Evolutionary conservation across 2,797 vertebrate genomes (phyloP).

Genomic region (Argentina silus): DNA sequence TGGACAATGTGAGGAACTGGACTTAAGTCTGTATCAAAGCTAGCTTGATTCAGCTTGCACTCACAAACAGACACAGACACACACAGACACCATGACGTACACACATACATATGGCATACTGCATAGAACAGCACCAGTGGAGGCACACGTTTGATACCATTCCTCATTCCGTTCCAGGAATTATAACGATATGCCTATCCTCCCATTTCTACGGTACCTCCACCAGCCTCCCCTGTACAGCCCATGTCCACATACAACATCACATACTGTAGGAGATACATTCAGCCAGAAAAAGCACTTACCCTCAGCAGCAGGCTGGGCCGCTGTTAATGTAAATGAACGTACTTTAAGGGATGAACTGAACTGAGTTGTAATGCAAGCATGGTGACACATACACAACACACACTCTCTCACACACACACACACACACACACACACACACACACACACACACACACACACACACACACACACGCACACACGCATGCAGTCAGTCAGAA

Average conservation of each 20-base stretch:
- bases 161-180: too few species aligned
- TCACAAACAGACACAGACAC: not conserved
- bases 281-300: not conserved
- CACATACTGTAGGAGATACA: not conserved
- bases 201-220: too few species aligned
- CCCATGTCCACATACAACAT: too few species aligned
- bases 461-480: slow-evolving; percentile 1
- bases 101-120: not conserved
- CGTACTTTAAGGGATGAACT: not conserved
- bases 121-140: not conserved
- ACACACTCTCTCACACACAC: slow-evolving; percentile 2
- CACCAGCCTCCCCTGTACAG: too few species aligned
- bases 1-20: not conserved
- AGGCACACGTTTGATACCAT: not conserved
- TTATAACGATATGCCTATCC: too few species aligned
- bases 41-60: not conserved
- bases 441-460: not conserved
- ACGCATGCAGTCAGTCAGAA: not conserved
- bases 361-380: not conserved
- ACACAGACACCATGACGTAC: not conserved
- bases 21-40: not conserved
- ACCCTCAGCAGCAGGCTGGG: not conserved
- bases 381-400: not conserved
- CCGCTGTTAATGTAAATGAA: not conserved
- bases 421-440: slow-evolving; percentile 7